These are phyloP conservation scores for Notiomystis cincta DNA, from an alignment of 2,113 vertebrate genomes.

Conservation along the genomic window DNA sequence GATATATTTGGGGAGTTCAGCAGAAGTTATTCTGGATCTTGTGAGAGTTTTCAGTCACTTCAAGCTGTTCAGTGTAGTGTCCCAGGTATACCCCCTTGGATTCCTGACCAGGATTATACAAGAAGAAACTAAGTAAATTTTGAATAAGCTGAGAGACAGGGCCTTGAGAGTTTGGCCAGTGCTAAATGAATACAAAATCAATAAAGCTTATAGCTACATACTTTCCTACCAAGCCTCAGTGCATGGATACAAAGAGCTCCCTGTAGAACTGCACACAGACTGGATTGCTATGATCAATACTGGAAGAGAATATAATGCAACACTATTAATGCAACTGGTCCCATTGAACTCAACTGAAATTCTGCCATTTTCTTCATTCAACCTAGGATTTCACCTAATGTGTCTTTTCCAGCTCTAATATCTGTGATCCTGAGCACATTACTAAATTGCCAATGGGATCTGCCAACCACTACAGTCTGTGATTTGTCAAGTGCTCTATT, in stretches of 20 bases:
- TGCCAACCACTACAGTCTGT: constrained; percentile 27
- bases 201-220: neutral
- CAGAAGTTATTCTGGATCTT: neutral
- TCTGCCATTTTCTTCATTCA: neutral
- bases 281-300: neutral
- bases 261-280: neutral
- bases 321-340: neutral
- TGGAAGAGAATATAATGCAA: neutral
- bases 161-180: neutral
- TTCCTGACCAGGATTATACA: neutral
- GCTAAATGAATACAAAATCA: neutral
- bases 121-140: neutral
- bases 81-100: neutral
- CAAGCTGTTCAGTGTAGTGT: neutral
- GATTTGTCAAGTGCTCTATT: constrained; percentile 43
- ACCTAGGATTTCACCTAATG: neutral
- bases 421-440: constrained; percentile 9
- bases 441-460: constrained; percentile 15
- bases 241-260: neutral
- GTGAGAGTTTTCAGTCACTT: neutral
- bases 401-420: neutral
- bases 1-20: neutral
- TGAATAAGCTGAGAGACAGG: neutral
- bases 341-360: neutral
- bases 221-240: neutral